Conservation (phyloP, 30 jellyfish, hydroid and myxozoan genomes). For the Hydractinia symbiolongicarpus region DNA sequence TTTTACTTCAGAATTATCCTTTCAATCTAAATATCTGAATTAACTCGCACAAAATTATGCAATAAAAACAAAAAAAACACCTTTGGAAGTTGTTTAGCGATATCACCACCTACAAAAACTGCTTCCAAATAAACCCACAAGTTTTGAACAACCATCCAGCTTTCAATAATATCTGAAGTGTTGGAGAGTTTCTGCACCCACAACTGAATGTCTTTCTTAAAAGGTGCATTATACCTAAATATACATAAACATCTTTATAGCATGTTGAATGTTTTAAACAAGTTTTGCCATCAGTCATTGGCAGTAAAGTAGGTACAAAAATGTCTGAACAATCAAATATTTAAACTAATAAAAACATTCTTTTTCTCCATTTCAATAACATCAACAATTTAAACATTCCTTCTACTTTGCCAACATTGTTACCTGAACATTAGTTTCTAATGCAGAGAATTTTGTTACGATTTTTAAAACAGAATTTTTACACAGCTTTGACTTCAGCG, state of each 20-base stretch:
- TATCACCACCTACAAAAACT: conserved; percentile 98
- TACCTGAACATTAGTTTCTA: too few relatives aligned
- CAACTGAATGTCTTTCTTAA: conserved; percentile 80
- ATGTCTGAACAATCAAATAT: too few relatives aligned
- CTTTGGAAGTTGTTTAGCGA: conserved; percentile 96
- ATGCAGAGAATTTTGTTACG: too few relatives aligned
- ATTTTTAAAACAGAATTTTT: too few relatives aligned
- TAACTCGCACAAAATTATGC: not conserved
- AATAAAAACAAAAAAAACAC: conserved; percentile 24
- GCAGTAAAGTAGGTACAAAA: too few relatives aligned
- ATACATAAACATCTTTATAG: not conserved
- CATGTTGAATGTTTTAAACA: not conserved
- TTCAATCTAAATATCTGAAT: not conserved
- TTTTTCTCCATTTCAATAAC: too few relatives aligned
- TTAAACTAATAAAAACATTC: too few relatives aligned
- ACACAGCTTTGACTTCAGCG: too few relatives aligned
- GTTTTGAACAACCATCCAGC: conserved; percentile 97
- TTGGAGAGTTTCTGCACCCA: conserved; percentile 97
- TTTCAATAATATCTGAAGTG: conserved; percentile 93
- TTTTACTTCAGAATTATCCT: not conserved
- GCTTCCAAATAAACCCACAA: conserved; percentile 97
- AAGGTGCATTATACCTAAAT: conserved; percentile 94
- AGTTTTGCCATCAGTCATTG: not conserved
- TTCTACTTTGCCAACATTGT: too few relatives aligned
- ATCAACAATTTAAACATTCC: too few relatives aligned